Evolutionary conservation across 2,113 vertebrate genomes (phyloP), one percentile per base, ranked within the genome.

Genomic region (Oreochromis spilurus): DNA sequence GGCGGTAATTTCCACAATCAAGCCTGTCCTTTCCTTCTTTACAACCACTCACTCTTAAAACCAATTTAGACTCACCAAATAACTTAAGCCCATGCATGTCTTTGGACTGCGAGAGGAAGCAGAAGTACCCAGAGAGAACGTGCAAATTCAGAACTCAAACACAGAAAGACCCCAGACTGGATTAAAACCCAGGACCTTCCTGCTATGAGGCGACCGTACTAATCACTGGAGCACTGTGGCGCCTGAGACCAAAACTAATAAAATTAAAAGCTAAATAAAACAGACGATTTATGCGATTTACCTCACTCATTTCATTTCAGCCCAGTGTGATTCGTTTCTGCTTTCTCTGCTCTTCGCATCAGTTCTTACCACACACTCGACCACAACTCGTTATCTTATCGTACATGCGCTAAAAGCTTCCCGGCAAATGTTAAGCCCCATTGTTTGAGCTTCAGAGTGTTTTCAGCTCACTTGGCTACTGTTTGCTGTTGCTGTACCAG

Each of bases 171-270:
- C 6, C 60, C 60, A 65, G 19, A 65, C 60, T 65, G 60, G 60
- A n/a, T 38, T 65, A n/a, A 38, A 65, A 13, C 60, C 10, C 19
- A n/a, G 31, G 34, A 65, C 17, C 60, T 65, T 65, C 60, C 34
- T 38, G 19, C 1, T 65, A 38, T 65, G 34, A 38, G 34, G 34
- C 4, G 19, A 13, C 34, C 6, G 2, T 38, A 13, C 34, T 38
- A 38, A 67, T 6, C 1, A 4, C 67, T 45, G 38, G 11, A 70
- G 65, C 65, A 0, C 38, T 1, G 67, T 45, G 14, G 67, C 5
- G 0, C 60, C 34, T 0, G 2, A 70, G 38, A 70, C n/a, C 0
- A 43, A 70, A 0, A 72, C 38, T 10, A 72, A 72, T 26, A 72
- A 72, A 0, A 45, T 70, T 24, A 0, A 43, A 45, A 45, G 0